Percentiles rank a stretch among this genome's conserved stretches.
Conservation (phyloP, 2,888 invertebrate genomes). For the Alviniconcha strummeri region DNA sequence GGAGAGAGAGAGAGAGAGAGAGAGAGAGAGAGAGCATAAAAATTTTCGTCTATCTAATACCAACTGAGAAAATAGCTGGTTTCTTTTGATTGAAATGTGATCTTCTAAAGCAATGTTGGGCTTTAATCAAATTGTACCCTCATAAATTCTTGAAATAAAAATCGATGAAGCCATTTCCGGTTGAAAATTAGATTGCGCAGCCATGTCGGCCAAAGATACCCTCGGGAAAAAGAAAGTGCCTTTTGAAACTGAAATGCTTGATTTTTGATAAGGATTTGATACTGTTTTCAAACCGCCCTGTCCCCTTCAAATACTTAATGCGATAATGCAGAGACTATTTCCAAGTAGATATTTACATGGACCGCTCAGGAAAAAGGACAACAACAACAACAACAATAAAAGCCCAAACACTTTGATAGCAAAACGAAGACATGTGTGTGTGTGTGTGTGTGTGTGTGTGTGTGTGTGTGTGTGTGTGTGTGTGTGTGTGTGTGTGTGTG, state of each 20-base stretch:
- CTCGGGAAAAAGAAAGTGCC: no score
- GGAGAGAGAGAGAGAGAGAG: background rate
- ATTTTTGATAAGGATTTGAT: no score
- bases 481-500: conserved; percentile 1
- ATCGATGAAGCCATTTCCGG: background rate
- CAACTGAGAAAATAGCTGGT: background rate
- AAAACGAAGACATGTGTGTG: background rate
- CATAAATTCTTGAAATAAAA: background rate
- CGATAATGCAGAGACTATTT: no score
- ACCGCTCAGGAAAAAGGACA: background rate
- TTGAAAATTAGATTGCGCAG: background rate
- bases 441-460: background rate
- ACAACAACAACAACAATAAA: background rate
- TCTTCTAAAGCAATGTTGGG: background rate
- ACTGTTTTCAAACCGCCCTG: no score
- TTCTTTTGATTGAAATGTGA: background rate
- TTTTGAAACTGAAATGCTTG: no score
- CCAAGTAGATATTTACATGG: background rate
- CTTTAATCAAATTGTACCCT: background rate
- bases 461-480: conserved; percentile 1
- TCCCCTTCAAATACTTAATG: no score
- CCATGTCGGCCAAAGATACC: no score
- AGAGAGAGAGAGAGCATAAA: background rate
- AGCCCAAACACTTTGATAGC: background rate
- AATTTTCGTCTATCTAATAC: no score